These are phyloP conservation scores for Drosophila robusta DNA, from an alignment of 2,888 invertebrate genomes.

Conservation along the genomic window DNA sequence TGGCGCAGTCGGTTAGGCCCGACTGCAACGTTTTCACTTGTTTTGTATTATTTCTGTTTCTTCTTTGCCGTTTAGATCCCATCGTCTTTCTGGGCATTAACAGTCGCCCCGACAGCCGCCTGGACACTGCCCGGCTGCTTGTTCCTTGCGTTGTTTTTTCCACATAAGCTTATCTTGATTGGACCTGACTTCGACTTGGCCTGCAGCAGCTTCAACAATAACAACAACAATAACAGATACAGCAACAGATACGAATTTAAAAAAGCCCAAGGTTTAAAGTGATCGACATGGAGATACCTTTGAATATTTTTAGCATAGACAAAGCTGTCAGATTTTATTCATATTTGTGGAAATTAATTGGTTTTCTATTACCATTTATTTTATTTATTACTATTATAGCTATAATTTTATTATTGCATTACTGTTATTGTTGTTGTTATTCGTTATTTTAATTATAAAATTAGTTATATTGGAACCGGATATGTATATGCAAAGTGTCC, in stretches of 20 bases:
- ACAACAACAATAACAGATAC: not conserved
- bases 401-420: too few relatives aligned
- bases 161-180: constrained; percentile 61
- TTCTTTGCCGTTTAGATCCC: not conserved
- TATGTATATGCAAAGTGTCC: too few relatives aligned
- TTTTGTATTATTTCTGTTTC: not conserved
- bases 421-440: too few relatives aligned
- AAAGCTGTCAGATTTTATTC: too few relatives aligned
- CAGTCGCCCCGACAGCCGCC: constrained; percentile 12
- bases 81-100: constrained; percentile 8
- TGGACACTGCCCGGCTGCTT: constrained; percentile 3
- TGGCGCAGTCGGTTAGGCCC: too few relatives aligned
- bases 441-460: too few relatives aligned
- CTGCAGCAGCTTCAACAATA: constrained; percentile 9
- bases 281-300: constrained; percentile 1
- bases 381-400: too few relatives aligned
- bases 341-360: too few relatives aligned
- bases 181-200: constrained; percentile 31
- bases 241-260: constrained; percentile 1
- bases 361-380: too few relatives aligned
- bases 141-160: constrained; percentile 39
- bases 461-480: too few relatives aligned
- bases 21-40: too few relatives aligned
- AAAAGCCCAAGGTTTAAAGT: not conserved
- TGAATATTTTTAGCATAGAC: too few relatives aligned